A percentile compares a stretch with the other conserved stretches of the same genome.
phyloP scores from a whole-genome alignment of 1,140 invertebrate genomes.

The Cydia amplana region DNA sequence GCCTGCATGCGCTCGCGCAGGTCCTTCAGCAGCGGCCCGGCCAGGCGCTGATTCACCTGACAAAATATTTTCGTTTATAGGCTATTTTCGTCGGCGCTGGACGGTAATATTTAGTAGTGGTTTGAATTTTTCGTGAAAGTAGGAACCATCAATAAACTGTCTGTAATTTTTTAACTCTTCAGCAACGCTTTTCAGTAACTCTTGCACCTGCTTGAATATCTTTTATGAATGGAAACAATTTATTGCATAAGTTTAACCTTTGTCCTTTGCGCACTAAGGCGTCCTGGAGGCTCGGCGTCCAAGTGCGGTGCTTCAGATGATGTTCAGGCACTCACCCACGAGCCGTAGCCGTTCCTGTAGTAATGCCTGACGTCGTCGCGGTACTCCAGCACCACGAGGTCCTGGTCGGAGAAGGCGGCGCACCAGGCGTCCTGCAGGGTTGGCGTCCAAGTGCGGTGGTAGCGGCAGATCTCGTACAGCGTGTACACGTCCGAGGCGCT shows the following conservation, averaged over 20 bases:
- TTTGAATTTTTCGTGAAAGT: no score
- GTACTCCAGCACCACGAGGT: slow-evolving; percentile 87
- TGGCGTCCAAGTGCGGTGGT: slow-evolving; percentile 85
- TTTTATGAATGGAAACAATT: no score
- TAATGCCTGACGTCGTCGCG: slow-evolving; percentile 88
- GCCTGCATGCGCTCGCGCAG: slow-evolving; percentile 82
- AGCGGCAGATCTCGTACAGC: slow-evolving; percentile 88
- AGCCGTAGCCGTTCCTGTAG: slow-evolving; percentile 65
- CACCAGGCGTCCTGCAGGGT: slow-evolving; percentile 87
- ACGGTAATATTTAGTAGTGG: neutral
- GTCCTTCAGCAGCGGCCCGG: slow-evolving; percentile 86
- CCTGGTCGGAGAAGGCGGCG: slow-evolving; percentile 83
- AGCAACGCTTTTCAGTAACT: no score
- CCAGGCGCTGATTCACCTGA: slow-evolving; percentile 82
- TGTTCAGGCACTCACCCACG: slow-evolving; percentile 46
- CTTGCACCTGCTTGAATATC: no score
- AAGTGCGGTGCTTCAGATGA: slow-evolving; percentile 82
- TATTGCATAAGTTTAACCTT: no score
- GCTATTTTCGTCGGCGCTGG: neutral
- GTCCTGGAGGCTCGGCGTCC: slow-evolving; percentile 81
- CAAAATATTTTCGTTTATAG: slow-evolving; percentile 4
- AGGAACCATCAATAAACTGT: no score
- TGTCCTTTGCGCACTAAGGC: slow-evolving; percentile 83
- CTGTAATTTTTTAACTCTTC: no score
- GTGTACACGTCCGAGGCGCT: slow-evolving; percentile 49